These are phyloP conservation scores for Trichonephila inaurata DNA, from an alignment of 1,140 invertebrate species.

Conservation along the genomic window DNA sequence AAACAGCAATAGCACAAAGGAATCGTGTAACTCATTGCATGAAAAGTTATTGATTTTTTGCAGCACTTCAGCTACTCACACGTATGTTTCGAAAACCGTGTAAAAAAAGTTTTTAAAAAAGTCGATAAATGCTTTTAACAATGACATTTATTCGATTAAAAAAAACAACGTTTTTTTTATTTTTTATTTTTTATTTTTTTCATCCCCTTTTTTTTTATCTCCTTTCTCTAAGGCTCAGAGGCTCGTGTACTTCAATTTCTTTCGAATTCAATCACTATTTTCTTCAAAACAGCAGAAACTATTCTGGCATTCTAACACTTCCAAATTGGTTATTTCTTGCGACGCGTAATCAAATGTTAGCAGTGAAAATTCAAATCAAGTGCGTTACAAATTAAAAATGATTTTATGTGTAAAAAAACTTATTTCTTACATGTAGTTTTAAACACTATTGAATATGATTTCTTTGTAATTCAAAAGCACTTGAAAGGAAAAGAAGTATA, in stretches of 20 bases:
- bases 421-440: too few species aligned
- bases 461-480: too few species aligned
- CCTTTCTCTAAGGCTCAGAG: neutral
- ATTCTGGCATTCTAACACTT: neutral
- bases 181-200: neutral
- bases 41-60: constrained; percentile 49
- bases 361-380: neutral
- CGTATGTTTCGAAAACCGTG: neutral
- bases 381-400: neutral
- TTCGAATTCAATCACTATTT: constrained; percentile 28
- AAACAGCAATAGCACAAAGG: neutral
- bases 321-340: neutral
- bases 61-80: neutral
- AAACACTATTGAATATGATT: neutral
- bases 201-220: neutral
- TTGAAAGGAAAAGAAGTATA: too few species aligned
- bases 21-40: constrained; percentile 30
- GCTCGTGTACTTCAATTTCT: neutral
- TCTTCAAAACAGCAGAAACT: neutral
- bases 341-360: neutral
- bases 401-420: too few species aligned
- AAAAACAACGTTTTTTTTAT: neutral
- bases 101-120: constrained; percentile 14
- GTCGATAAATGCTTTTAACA: constrained; percentile 51
- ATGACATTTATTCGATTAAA: constrained; percentile 59